These are phyloP conservation scores for Bursaphelenchus okinawaensis DNA, from an alignment of 2,888 invertebrate genomes.

Conservation along the genomic window DNA sequence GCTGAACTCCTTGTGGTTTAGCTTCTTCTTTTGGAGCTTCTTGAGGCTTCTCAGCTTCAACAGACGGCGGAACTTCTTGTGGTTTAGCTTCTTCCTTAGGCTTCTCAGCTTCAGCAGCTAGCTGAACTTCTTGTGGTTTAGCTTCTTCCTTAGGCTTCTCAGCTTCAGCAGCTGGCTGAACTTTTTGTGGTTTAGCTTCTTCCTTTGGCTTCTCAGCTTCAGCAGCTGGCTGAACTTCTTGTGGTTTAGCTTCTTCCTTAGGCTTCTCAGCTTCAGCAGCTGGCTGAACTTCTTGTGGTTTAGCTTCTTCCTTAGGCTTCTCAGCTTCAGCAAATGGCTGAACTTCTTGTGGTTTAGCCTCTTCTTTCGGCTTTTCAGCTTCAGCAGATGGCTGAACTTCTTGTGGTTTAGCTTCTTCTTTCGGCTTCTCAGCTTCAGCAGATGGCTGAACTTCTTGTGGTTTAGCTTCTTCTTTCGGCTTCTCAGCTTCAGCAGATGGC, in stretches of 20 bases:
- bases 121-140: neutral
- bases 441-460: too few relatives aligned
- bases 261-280: too few relatives aligned
- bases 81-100: constrained; percentile 13
- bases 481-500: neutral
- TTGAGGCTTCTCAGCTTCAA: too few relatives aligned
- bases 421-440: constrained; percentile 13
- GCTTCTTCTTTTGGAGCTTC: constrained; percentile 3
- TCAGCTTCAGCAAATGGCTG: constrained; percentile 18
- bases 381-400: constrained; percentile 10
- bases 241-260: constrained; percentile 2
- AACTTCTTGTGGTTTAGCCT: neutral
- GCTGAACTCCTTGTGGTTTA: neutral
- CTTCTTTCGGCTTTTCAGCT: constrained; percentile 9
- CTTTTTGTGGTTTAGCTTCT: neutral
- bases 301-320: constrained; percentile 7
- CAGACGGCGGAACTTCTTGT: neutral
- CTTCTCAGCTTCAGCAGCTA: constrained; percentile 16
- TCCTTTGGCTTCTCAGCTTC: constrained; percentile 19
- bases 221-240: constrained; percentile 4
- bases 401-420: neutral
- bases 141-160: constrained; percentile 3
- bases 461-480: neutral
- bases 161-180: too few relatives aligned
- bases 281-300: neutral